Conservation (phyloP, 2,888 invertebrate species). For the Drosophila flavopinicola region DNA sequence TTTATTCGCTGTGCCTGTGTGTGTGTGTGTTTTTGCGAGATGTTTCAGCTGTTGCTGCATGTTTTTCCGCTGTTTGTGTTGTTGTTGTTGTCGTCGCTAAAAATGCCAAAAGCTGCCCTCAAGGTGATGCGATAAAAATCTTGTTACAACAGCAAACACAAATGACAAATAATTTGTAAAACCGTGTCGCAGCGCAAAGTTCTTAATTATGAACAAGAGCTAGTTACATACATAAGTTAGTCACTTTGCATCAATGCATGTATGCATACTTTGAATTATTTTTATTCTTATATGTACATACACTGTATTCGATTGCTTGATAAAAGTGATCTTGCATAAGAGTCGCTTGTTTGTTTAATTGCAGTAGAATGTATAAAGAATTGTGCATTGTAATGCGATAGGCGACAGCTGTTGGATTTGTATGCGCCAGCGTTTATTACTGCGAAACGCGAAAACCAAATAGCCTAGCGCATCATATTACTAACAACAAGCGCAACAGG, state of each 20-base stretch:
- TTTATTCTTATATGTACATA: neutral
- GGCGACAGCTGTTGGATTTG: slow-evolving; percentile 35
- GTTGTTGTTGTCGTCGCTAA: slow-evolving; percentile 20
- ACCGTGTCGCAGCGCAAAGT: slow-evolving; percentile 18
- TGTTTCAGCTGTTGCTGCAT: slow-evolving; percentile 51
- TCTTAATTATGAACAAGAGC: slow-evolving; percentile 23
- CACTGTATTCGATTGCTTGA: slow-evolving; percentile 19
- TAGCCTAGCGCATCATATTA: slow-evolving; percentile 25
- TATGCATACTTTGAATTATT: neutral
- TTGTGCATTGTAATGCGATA: slow-evolving; percentile 29
- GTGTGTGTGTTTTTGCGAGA: slow-evolving; percentile 12
- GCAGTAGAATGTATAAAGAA: slow-evolving; percentile 21
- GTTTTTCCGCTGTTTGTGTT: slow-evolving; percentile 18
- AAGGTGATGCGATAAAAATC: slow-evolving; percentile 59
- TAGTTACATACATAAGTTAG: neutral
- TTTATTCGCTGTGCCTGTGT: slow-evolving; percentile 4
- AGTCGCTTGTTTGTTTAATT: slow-evolving; percentile 37
- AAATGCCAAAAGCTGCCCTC: slow-evolving; percentile 45
- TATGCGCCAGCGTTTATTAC: slow-evolving; percentile 28
- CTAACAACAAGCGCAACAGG: slow-evolving; percentile 40
- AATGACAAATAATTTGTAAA: slow-evolving; percentile 28
- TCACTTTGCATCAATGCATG: too few relatives aligned
- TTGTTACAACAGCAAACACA: slow-evolving; percentile 33
- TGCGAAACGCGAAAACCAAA: slow-evolving; percentile 27
- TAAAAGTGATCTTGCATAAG: slow-evolving; percentile 54